Evolutionary conservation across 2,888 invertebrate species (phyloP), one percentile per base, ranked within the genome.

Genomic region (Pediacus dermestoides): DNA sequence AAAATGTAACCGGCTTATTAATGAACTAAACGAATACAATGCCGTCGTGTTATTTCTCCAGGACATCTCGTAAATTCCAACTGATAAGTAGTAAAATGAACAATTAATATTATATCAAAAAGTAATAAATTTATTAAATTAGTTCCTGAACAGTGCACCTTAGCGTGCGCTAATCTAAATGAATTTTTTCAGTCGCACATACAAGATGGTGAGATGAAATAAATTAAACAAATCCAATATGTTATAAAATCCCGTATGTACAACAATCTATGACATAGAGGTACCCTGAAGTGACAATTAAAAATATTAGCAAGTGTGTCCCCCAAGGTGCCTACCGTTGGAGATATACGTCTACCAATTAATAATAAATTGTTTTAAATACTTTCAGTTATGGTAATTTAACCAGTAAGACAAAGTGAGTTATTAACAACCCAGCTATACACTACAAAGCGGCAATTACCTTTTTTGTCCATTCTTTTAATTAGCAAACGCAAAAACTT

Each of bases 321-420:
- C 37, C 28, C 45, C 32, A 26, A 16, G 36, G 47, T 41, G 28
- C 32, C 30, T 28, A 28, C 21, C 9, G 25, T 34, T 18, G 30
- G 25, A 42, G 37, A 42, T 39, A 42, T 37, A 44, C 39, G 30
- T 35, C 40, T 39, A 42, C 48, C 54, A 49, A 54, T 56, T 54
- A 55, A 53, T 53, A 54, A 56, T 54, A 56, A 54, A 54, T 54
- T 54, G 53, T 56, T 54, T 55, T 52, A 52, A 50, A 53, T 53
- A 50, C 53, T 37, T 33, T 43, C 40, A 39, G 48, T 50, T 43
- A 48, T 48, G 49, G 46, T 52, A 50, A 52, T 43, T 46, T 45
- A 39, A 41, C 43, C 46, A 48, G 41, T 42, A 45, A 42, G 41
- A 47, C 50, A 44, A 48, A 52, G 44, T 52, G 52, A 55, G 48